Base-by-base conservation (phyloP, 2,113 vertebrate genomes). In the Cariama cristata region DNA sequence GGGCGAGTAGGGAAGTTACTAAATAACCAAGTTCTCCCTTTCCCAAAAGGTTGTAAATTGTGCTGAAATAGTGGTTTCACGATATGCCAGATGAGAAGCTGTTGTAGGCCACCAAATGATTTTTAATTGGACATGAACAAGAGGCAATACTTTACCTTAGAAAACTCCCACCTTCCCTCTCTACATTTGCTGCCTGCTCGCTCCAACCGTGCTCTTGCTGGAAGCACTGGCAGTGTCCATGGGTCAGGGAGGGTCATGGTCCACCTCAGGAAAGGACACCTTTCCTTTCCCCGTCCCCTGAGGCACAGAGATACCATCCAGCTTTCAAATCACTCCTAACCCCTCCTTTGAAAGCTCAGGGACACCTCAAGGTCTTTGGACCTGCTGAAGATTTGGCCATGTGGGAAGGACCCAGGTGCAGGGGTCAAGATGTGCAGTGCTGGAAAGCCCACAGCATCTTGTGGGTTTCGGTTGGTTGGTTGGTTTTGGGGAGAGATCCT, bases 21-120 rank as follows among this genome's bases (percentile, higher is more conserved):
- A 64, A 94, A 96, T 93, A 97, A 98, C 83, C 8, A 22, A 18
- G 81, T 81, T 97, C 95, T 97, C 95, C 97, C 92, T 96, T 98
- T 92, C 96, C 97, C 89, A 94, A 91, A 94, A 91, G 94, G 94
- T 86, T 97, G 97, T 98, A 98, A 98, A 98, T 97, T 96, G 88
- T 94, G 74, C 95, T 97, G 94, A 96, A 98, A 95, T 87, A 91
- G 91, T 96, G 88, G 92, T 94, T 98, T 96, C 96, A 92, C 6
- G 26, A 97, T 13, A 95, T 75, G 96, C 97, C 96, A 96, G 95
- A 98, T 85, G 97, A 97, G 92, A 95, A 95, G 97, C 91, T 86
- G 85, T 77, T 92, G 96, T 87, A 32, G 64, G 93, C 93, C 94
- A 95, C 91, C 4, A 11, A 93, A 77, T 86, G 84, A 68, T 92